Base-by-base conservation (phyloP, 2,797 vertebrate species). In the Champsocephalus gunnari region DNA sequence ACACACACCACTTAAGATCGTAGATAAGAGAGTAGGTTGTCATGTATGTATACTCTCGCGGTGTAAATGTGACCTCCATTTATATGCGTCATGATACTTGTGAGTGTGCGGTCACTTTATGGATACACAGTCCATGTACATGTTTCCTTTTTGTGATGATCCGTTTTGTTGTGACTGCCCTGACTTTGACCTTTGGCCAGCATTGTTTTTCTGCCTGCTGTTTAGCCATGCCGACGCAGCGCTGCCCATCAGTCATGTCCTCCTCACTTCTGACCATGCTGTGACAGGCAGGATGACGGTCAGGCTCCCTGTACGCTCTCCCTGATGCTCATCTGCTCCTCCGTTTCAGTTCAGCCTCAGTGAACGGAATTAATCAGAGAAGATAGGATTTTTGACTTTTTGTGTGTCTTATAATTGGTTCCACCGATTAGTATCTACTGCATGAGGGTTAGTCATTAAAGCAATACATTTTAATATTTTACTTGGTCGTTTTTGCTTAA, bases 151-250 rank as follows among this genome's bases (percentile, higher is more conserved):
- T 28, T 47, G 49, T 34, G 38, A 77, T 78, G 73, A 55, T 55
- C 34, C n/a, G 38, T 82, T 81, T 75, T 41, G 34, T 56, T 34
- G 21, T 79, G 68, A 76, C 66, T 82, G 74, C 61, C 64, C 71
- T 82, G 85, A 87, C 71, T 78, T 88, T 88, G 68, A 87, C 80
- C 77, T 80, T 73, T 75, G 67, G 38, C 70, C 32, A 10, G 48
- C 24, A 4, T 73, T 62, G 41, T 74, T 79, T 76, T 60, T 9
- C 54, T 64, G 75, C 38, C 65, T 74, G 70, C 80, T 84, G 66
- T 83, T 88, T 48, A 71, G 70, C 63, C 17, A 57, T 69, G 70
- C 73, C 45, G 55, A 51, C 67, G n/a, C 24, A 43, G 73, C 17
- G 61, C 57, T 75, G 65, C 62, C 73, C 60, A 79, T 87, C 82